Conservation (phyloP, 2,888 invertebrate species). For the Luperina nickerlii region DNA sequence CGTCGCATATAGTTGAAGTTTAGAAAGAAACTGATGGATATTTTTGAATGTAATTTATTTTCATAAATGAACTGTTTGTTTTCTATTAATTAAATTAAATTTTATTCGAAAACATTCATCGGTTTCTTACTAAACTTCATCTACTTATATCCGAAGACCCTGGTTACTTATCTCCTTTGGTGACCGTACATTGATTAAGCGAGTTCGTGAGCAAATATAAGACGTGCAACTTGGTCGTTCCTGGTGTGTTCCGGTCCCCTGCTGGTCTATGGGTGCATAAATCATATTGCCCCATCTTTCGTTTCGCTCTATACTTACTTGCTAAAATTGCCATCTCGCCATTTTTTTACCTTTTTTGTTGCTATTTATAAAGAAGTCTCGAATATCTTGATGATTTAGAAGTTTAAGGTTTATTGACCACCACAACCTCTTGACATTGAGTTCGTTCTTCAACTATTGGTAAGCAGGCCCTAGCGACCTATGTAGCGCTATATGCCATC, state of each 20-base stretch:
- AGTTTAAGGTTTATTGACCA: not conserved
- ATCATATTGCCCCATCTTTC: not conserved
- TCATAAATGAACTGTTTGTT: too few relatives aligned
- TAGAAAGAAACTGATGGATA: too few relatives aligned
- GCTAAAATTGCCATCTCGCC: not conserved
- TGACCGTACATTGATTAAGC: too few relatives aligned
- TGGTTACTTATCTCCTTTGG: too few relatives aligned
- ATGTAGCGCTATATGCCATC: not conserved
- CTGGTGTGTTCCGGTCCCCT: not conserved
- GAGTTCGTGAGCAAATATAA: too few relatives aligned
- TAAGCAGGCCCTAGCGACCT: not conserved
- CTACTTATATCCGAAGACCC: too few relatives aligned
- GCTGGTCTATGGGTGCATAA: not conserved
- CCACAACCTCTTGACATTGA: not conserved
- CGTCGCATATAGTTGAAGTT: too few relatives aligned
- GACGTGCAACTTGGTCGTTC: not conserved
- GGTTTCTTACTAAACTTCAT: too few relatives aligned
- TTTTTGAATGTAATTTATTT: too few relatives aligned
- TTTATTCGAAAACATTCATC: too few relatives aligned
- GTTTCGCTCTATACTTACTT: not conserved
- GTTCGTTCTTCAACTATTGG: not conserved
- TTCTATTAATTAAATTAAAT: too few relatives aligned
- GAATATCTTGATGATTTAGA: not conserved
- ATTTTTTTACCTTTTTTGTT: not conserved
- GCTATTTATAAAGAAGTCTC: not conserved